Base-by-base conservation (phyloP, 2,113 vertebrate species). In the Gambusia holbrooki region DNA sequence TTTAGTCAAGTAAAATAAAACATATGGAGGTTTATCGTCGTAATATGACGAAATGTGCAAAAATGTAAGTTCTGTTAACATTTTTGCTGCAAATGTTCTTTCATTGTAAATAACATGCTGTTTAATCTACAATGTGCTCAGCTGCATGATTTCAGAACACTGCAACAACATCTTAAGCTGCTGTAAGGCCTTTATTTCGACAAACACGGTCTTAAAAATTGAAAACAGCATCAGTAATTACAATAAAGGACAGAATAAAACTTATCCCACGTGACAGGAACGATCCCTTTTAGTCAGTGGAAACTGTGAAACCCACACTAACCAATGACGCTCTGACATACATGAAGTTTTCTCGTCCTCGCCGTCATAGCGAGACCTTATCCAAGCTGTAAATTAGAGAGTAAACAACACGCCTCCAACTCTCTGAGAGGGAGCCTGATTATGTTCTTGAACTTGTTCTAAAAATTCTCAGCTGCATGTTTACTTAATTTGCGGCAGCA, bases 401-500 rank as follows among this genome's bases (percentile, higher is more conserved):
- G 51, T 10, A n/a, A 58, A n/a, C 25, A 58, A n/a, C 7, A 58
- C 51, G 25, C 7, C 51, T 58, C 51, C 51, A n/a, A n/a, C 22
- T 9, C 17, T 58, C 51, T n/a, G 7, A n/a, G 51, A n/a, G 51
- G 51, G 22, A 58, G 51, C 25, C 51, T 58, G 17, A 58, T 58
- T 58, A 58, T n/a, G 51, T 58, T 58, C 51, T 58, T 58, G 51
- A 58, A 58, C 51, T 58, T n/a, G 51, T 58, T n/a, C 51, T 58
- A 58, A 58, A 58, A 58, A 58, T 58, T 58, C 22, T 58, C 51
- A 11, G 25, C 19, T 15, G 19, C 35, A 67, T 17, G 3, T 42
- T 19, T 42, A 5, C 27, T 17, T 28, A 45, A 15, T 68, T 48
- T 30, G 40, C 19, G 30, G 14, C 27, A 10, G 42, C 3, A 67